phyloP scores from a whole-genome alignment of 64 coral and sea anemone genomes.

The Pocillopora damicornis region DNA sequence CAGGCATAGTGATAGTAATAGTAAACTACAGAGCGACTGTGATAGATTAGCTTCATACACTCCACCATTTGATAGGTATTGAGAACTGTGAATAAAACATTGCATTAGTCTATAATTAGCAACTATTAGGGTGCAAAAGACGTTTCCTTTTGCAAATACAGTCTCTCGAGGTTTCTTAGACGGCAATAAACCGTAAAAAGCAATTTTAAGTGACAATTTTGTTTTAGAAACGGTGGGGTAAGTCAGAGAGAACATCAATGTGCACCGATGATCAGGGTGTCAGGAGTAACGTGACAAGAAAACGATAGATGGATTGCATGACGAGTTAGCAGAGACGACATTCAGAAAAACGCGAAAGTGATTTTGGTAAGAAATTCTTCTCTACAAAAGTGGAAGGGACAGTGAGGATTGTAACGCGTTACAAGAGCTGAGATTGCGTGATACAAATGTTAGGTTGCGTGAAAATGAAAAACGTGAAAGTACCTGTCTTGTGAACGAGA shows the following conservation, averaged over 20 bases:
- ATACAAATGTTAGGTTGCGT: constrained; percentile 11
- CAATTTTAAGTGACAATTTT: too few species aligned
- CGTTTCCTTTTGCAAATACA: too few species aligned
- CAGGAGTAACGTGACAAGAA: neutral
- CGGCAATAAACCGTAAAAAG: too few species aligned
- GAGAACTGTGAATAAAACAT: too few species aligned
- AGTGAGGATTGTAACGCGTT: neutral
- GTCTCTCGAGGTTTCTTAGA: too few species aligned
- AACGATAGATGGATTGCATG: neutral
- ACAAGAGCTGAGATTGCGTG: neutral
- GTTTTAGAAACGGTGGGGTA: too few species aligned
- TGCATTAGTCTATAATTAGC: too few species aligned
- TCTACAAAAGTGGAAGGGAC: neutral
- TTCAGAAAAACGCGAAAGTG: neutral
- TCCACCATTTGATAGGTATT: too few species aligned
- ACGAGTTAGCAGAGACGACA: neutral
- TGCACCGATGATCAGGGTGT: neutral
- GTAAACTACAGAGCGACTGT: too few species aligned
- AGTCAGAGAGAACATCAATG: neutral
- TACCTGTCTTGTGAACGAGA: constrained; percentile 15
- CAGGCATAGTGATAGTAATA: too few species aligned
- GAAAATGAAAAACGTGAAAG: constrained; percentile 4
- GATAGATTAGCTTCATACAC: too few species aligned
- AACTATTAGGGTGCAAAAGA: too few species aligned
- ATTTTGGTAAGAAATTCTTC: neutral